These are phyloP conservation scores for Drosophila nigricruria DNA, from an alignment of 2,888 invertebrate species.

Conservation along the genomic window DNA sequence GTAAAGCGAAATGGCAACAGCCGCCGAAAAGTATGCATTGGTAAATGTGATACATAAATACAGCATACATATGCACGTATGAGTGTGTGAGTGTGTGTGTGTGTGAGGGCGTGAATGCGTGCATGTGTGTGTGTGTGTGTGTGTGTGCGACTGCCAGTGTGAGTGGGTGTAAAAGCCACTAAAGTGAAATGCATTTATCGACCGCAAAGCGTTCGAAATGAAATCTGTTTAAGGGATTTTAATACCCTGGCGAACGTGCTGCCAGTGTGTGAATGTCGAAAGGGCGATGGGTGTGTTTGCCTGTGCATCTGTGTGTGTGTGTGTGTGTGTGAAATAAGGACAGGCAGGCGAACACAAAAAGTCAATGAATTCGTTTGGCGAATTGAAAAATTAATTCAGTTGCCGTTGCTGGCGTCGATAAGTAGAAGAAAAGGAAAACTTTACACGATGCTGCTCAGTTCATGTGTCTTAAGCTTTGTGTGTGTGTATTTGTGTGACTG, in stretches of 20 bases:
- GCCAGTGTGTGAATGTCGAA: conserved; percentile 35
- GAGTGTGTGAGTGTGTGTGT: background rate
- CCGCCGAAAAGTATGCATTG: conserved; percentile 73
- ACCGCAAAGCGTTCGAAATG: conserved; percentile 83
- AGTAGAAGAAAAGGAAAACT: conserved; percentile 73
- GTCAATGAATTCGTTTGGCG: conserved; percentile 83
- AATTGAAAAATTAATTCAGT: conserved; percentile 84
- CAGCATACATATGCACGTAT: conserved; percentile 19
- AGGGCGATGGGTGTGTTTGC: conserved; percentile 1
- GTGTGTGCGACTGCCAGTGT: conserved; percentile 9
- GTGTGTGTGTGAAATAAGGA: conserved; percentile 27
- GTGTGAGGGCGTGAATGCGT: background rate
- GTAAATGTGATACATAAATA: conserved; percentile 63
- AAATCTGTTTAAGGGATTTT: conserved; percentile 83
- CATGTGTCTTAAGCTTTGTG: conserved; percentile 73
- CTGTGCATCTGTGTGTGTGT: conserved; percentile 13
- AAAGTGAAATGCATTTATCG: conserved; percentile 82
- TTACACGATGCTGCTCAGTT: conserved; percentile 64
- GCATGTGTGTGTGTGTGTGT: conserved; percentile 5
- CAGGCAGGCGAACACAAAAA: conserved; percentile 68
- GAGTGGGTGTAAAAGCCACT: conserved; percentile 72
- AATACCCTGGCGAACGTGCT: conserved; percentile 77
- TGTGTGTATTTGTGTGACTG: conserved; percentile 25
- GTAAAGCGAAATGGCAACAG: conserved; percentile 42
- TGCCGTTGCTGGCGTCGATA: conserved; percentile 78